Percentiles rank a stretch among this genome's conserved stretches.
Conservation (phyloP, 2,113 vertebrate species). For the Amphilophus citrinellus region DNA sequence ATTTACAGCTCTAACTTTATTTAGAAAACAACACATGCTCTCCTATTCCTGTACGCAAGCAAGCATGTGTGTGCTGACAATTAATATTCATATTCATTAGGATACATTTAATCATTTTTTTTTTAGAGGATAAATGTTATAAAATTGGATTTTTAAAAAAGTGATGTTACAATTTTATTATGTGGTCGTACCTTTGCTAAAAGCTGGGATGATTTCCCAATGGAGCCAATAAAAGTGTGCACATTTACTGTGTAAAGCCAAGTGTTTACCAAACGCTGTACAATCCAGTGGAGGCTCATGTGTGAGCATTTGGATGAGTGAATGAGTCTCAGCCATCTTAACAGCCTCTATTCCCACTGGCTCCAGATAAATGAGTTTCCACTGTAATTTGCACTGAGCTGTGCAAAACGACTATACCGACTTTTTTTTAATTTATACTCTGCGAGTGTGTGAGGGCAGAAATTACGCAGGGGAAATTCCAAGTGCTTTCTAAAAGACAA, state of each 20-base stretch:
- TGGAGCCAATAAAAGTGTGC: not conserved
- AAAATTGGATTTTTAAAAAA: not conserved
- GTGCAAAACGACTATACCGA: constrained; percentile 56
- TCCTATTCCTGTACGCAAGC: not conserved
- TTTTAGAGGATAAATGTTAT: not conserved
- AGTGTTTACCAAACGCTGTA: constrained; percentile 33
- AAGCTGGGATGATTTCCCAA: not conserved
- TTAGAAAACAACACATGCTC: not conserved
- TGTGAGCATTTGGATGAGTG: constrained; percentile 49
- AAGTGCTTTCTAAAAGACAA: constrained; percentile 42
- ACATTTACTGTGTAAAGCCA: constrained; percentile 13
- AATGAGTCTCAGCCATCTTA: constrained; percentile 42
- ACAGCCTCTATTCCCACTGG: constrained; percentile 62
- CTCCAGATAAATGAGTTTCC: constrained; percentile 66
- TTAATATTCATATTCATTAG: not conserved
- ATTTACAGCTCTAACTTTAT: constrained; percentile 1
- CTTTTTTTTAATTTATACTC: constrained; percentile 66
- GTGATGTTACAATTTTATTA: not conserved
- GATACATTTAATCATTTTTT: not conserved
- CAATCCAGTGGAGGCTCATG: constrained; percentile 10
- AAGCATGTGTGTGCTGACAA: not conserved
- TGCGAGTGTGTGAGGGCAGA: constrained; percentile 32
- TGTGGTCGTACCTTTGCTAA: not conserved
- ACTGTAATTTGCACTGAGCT: constrained; percentile 66
- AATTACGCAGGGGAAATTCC: constrained; percentile 55